Conservation (phyloP, 37 sponge, comb jelly and placozoan genomes). For the Trichoplax adhaerens region DNA sequence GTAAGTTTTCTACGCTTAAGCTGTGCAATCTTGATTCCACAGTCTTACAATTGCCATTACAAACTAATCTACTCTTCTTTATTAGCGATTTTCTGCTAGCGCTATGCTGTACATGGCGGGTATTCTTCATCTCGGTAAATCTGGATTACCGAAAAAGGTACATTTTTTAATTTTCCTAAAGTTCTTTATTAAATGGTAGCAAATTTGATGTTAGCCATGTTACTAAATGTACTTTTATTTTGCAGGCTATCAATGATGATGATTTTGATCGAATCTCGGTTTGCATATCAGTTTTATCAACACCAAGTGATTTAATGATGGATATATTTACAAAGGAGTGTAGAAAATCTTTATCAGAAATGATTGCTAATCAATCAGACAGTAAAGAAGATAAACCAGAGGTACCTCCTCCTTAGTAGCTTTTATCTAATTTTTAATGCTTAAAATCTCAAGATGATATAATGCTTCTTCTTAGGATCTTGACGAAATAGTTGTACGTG, state of each 20-base stretch:
- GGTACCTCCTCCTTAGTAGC: too few species aligned
- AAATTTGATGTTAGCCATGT: not conserved
- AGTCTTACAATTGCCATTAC: not conserved
- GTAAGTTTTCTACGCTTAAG: conserved; percentile 21
- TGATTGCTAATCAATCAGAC: conserved; percentile 10
- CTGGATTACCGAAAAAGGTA: conserved; percentile 80
- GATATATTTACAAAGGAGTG: conserved; percentile 49
- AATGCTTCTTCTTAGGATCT: conserved; percentile 27
- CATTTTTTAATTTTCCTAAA: conserved; percentile 6
- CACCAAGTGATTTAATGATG: conserved; percentile 15
- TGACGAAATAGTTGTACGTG: conserved; percentile 2
- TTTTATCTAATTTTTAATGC: too few species aligned
- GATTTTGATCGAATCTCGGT: conserved; percentile 69
- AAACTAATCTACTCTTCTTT: not conserved
- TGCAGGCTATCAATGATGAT: conserved; percentile 70
- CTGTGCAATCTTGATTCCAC: not conserved
- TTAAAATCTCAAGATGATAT: conserved; percentile 35
- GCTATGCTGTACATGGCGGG: conserved; percentile 87
- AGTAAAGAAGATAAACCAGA: not conserved
- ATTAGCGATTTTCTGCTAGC: conserved; percentile 60
- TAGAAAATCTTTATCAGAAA: conserved; percentile 15
- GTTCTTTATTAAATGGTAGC: conserved; percentile 4
- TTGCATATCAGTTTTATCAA: conserved; percentile 55
- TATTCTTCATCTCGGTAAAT: conserved; percentile 79
- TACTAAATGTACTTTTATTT: not conserved